These are phyloP conservation scores for human DNA, from an alignment of 2,113 vertebrate species.

Conservation along the genomic window DNA sequence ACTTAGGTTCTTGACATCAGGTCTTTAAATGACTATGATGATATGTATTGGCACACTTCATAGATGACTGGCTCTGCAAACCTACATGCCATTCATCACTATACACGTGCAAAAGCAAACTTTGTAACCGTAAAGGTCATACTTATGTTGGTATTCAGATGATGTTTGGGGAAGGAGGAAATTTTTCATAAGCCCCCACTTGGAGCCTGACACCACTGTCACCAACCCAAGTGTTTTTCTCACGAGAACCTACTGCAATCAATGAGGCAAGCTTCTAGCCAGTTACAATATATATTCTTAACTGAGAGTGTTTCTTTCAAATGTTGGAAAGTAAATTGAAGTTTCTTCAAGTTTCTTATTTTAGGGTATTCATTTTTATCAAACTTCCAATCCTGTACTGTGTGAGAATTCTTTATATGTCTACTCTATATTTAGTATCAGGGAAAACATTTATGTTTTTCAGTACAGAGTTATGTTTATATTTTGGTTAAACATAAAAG, in stretches of 20 bases:
- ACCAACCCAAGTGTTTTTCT: not conserved
- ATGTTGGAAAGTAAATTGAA: not conserved
- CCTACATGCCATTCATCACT: not conserved
- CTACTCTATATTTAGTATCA: not conserved
- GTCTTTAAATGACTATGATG: not conserved
- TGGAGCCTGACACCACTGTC: not conserved
- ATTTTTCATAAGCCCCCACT: not conserved
- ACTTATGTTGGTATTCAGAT: not conserved
- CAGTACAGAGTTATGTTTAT: not conserved
- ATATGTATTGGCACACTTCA: not conserved
- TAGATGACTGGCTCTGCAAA: not conserved
- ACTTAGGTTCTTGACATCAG: not conserved
- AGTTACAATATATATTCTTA: not conserved
- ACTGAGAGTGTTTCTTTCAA: not conserved
- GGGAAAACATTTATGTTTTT: not conserved
- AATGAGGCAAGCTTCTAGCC: not conserved
- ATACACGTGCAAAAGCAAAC: not conserved
- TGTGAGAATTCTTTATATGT: not conserved
- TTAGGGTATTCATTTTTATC: not conserved
- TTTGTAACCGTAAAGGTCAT: not conserved
- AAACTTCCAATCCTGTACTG: not conserved
- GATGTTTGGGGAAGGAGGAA: not conserved
- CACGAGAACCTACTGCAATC: not conserved
- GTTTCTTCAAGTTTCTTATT: not conserved
- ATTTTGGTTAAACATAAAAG: not conserved